Percentiles rank a stretch among this genome's conserved stretches.
These are phyloP conservation scores for Hafferia zeledoni DNA, from an alignment of 2,797 vertebrate genomes.

Conservation along the genomic window DNA sequence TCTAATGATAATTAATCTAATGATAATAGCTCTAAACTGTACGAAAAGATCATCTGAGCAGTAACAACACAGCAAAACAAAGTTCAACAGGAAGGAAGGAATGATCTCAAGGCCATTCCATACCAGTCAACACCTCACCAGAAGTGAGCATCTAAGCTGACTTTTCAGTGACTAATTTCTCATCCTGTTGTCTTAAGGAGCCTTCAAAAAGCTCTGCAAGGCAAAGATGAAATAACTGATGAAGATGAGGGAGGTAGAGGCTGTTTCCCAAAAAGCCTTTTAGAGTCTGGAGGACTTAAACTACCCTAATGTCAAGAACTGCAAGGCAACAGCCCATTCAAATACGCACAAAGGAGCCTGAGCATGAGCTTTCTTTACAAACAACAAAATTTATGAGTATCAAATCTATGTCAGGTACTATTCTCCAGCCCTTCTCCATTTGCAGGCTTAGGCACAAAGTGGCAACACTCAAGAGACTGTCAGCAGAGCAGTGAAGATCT, in stretches of 20 bases:
- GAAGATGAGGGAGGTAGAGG: neutral
- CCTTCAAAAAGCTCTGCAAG: neutral
- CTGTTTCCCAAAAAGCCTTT: neutral
- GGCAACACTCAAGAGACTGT: neutral
- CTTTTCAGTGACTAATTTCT: neutral
- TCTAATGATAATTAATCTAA: neutral
- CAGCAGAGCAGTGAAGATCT: neutral
- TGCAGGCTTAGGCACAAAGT: neutral
- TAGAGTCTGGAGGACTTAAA: neutral
- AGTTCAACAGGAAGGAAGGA: neutral
- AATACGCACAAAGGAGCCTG: neutral
- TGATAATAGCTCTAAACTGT: neutral
- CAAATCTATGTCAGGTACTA: neutral
- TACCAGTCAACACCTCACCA: neutral
- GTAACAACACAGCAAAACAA: neutral
- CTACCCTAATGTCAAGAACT: neutral
- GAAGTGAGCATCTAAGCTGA: neutral
- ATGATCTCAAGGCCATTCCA: neutral
- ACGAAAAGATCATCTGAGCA: neutral
- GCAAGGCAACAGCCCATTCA: neutral
- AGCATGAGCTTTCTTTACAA: neutral
- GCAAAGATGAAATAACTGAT: neutral
- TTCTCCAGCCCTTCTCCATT: neutral
- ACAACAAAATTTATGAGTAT: neutral
- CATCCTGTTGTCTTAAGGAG: neutral